phyloP scores from a whole-genome alignment of 1,140 invertebrate species.

The Brachionus plicatilis region DNA sequence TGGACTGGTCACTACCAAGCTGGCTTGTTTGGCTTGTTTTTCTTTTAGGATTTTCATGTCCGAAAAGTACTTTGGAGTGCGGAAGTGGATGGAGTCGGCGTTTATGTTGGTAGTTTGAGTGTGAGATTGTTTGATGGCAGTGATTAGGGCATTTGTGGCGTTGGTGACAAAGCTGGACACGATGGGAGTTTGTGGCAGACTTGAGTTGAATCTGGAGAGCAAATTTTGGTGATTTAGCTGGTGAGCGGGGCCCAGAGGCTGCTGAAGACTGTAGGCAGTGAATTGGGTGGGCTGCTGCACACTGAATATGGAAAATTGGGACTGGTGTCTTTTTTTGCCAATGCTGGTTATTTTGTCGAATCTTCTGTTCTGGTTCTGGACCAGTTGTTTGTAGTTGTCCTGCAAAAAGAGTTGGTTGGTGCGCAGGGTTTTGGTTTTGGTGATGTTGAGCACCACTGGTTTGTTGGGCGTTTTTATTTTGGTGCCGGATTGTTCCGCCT shows the following conservation, averaged over 20 bases:
- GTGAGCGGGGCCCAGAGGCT: background rate
- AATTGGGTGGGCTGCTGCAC: conserved; percentile 15
- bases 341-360: conserved; percentile 13
- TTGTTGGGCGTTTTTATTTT: conserved; percentile 56
- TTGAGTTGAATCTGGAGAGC: background rate
- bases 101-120: background rate
- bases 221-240: background rate
- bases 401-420: conserved; percentile 74
- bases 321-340: background rate
- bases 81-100: background rate
- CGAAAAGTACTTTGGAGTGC: background rate
- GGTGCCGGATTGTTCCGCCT: conserved; percentile 45
- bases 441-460: conserved; percentile 6
- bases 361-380: background rate
- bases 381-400: conserved; percentile 61
- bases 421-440: conserved; percentile 60
- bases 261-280: background rate
- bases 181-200: background rate
- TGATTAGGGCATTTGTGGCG: background rate
- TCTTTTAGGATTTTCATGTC: conserved; percentile 26
- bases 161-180: background rate
- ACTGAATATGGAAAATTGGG: background rate
- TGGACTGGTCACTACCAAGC: background rate
- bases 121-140: background rate
- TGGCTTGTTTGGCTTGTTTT: conserved; percentile 20